These are phyloP conservation scores for Trogon melanurus DNA, from an alignment of 2,113 vertebrate species.

Conservation along the genomic window DNA sequence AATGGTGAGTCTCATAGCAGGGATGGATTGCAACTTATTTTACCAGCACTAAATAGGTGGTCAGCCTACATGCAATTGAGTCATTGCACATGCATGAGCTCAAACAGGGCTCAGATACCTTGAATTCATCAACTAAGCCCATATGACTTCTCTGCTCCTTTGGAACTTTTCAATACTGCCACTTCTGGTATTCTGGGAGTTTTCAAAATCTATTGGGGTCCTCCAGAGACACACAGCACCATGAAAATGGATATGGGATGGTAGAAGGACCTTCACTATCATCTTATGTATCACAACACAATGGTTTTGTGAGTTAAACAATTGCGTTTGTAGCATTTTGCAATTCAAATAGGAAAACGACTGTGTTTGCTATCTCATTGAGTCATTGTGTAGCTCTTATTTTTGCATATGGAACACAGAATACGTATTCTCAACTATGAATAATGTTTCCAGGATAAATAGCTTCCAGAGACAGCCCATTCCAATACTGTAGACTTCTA, in stretches of 20 bases:
- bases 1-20: background rate
- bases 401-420: background rate
- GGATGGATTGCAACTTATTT: background rate
- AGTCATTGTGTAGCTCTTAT: background rate
- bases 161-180: background rate
- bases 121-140: background rate
- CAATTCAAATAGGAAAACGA: background rate
- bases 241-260: background rate
- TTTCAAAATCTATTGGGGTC: background rate
- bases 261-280: background rate
- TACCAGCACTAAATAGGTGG: background rate
- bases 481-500: background rate
- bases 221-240: background rate
- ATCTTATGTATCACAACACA: background rate
- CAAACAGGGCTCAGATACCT: background rate
- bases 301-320: background rate
- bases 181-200: background rate
- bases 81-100: background rate
- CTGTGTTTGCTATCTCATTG: background rate
- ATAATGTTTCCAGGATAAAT: background rate
- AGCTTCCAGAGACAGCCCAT: background rate
- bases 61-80: too few relatives aligned
- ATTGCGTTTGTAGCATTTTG: background rate
- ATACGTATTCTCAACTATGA: background rate
- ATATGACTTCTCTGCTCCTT: rapidly evolving